Evolutionary conservation across 1,140 invertebrate species (phyloP).

Genomic region (Marisa cornuarietis): DNA sequence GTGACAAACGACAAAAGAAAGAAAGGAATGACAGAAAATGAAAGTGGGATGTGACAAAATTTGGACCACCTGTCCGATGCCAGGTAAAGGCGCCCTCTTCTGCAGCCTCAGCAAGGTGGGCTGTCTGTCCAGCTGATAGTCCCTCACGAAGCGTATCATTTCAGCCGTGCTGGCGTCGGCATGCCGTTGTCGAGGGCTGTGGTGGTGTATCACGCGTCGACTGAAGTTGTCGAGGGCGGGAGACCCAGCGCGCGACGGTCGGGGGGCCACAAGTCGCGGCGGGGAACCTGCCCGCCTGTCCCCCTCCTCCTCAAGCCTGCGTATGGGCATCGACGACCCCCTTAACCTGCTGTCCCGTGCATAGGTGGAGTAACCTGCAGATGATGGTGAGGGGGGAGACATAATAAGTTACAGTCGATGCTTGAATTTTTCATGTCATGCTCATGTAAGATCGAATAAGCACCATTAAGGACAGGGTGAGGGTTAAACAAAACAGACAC

Average conservation of each 20-base stretch:
- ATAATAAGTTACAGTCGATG: no score
- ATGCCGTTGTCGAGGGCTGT: constrained; percentile 8
- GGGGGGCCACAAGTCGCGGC: neutral
- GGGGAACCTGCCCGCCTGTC: neutral
- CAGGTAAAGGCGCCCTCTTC: constrained; percentile 35
- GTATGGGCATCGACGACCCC: neutral
- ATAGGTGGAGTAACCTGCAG: neutral
- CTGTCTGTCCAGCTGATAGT: constrained; percentile 37
- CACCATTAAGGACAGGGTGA: no score
- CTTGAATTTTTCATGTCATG: no score
- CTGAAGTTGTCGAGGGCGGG: neutral
- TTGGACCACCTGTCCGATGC: constrained; percentile 27
- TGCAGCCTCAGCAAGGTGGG: constrained; percentile 37
- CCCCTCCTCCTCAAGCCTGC: constrained; percentile 1
- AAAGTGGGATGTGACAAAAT: neutral
- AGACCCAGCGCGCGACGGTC: neutral
- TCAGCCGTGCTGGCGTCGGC: constrained; percentile 39
- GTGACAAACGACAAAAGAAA: neutral
- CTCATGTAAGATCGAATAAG: no score
- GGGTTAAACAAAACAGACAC: no score
- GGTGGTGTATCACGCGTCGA: neutral
- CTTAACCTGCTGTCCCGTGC: constrained; percentile 3
- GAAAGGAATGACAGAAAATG: neutral
- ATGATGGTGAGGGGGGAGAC: no score
- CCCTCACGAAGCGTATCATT: constrained; percentile 39